These are phyloP conservation scores for Coptodon rendalli DNA, from an alignment of 2,113 vertebrate species.

Conservation along the genomic window DNA sequence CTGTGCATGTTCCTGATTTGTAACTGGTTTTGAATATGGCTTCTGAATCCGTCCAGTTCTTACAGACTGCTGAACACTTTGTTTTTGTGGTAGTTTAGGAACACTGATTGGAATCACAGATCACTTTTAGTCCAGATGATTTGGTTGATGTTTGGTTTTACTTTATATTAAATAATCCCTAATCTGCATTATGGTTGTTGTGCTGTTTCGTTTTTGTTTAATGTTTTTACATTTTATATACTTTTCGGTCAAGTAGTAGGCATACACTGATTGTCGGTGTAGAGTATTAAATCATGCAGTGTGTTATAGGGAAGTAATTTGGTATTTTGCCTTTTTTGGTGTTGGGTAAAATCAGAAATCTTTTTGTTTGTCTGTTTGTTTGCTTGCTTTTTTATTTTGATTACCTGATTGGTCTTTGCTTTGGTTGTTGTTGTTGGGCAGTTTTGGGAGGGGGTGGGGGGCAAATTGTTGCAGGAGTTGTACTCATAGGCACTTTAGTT, in stretches of 20 bases:
- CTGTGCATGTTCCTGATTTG: not conserved
- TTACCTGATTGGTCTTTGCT: not conserved
- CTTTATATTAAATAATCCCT: not conserved
- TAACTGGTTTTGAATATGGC: fast-evolving
- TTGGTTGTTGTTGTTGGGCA: not conserved
- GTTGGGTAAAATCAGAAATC: not conserved
- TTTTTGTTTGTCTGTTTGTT: not conserved
- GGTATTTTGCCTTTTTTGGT: not conserved
- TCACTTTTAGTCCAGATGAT: not conserved
- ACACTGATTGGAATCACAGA: not conserved
- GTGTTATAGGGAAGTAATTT: fast-evolving
- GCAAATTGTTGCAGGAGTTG: not conserved
- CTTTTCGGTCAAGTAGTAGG: not conserved
- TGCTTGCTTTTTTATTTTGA: not conserved
- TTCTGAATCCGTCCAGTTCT: not conserved
- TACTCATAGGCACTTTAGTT: not conserved
- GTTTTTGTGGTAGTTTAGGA: not conserved
- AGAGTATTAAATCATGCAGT: not conserved
- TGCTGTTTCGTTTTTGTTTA: fast-evolving
- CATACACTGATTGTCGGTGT: fast-evolving
- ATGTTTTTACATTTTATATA: fast-evolving
- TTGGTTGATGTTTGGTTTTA: not conserved
- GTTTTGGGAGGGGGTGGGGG: not conserved
- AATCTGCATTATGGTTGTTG: not conserved
- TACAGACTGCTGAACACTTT: not conserved